Conservation (phyloP, 2,113 vertebrate genomes). For the Bujurquina vittata region DNA sequence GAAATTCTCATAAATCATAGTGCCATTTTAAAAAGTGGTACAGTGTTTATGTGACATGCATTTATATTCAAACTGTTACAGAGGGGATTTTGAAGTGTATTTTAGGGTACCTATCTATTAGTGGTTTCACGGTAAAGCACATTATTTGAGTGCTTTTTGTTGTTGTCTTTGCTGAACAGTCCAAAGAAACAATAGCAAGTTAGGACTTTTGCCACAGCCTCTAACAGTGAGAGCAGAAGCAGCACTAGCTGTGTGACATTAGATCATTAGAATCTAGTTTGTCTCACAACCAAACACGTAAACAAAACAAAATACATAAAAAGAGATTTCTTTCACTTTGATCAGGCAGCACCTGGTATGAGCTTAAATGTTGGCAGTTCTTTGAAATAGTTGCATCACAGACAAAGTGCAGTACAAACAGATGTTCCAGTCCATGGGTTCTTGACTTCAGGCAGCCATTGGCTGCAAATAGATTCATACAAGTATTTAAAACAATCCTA, state of each 20-base stretch:
- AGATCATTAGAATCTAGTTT: not conserved
- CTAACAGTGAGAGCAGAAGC: not conserved
- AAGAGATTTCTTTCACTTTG: not conserved
- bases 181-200: not conserved
- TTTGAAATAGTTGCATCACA: not conserved
- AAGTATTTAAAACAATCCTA: not conserved
- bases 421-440: not conserved
- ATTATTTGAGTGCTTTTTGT: conserved; percentile 23
- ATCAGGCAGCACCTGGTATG: not conserved
- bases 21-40: not conserved
- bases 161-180: conserved; percentile 28
- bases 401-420: not conserved
- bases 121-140: conserved; percentile 11
- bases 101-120: conserved; percentile 6
- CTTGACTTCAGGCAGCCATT: not conserved
- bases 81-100: conserved; percentile 1
- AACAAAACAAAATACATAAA: not conserved
- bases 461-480: not conserved
- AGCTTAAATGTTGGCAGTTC: not conserved
- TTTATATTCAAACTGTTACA: not conserved
- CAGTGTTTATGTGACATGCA: not conserved
- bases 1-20: not conserved
- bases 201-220: not conserved
- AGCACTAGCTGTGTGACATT: not conserved
- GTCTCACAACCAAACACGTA: not conserved